Evolutionary conservation across 2,113 vertebrate genomes (phyloP).

Genomic region (Agelaius phoeniceus): DNA sequence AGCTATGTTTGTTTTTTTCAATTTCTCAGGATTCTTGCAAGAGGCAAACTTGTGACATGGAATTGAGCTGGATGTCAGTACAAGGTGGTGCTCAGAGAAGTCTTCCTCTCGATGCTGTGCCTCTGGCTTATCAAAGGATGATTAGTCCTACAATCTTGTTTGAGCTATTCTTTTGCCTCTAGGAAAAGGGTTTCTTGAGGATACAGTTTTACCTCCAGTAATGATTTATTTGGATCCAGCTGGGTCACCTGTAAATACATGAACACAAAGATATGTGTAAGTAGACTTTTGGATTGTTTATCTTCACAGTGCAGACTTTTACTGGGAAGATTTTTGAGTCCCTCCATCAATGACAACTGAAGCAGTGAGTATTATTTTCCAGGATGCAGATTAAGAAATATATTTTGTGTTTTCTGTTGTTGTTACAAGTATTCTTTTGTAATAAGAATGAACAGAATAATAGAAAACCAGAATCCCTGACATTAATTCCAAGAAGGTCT

Average conservation of each 20-base stretch:
- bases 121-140: constrained; percentile 66
- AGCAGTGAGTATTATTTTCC: not conserved
- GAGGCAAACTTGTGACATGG: constrained; percentile 78
- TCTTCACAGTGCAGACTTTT: not conserved
- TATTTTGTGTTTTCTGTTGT: not conserved
- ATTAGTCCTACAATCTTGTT: constrained; percentile 63
- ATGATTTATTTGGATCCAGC: constrained; percentile 89
- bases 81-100: constrained; percentile 65
- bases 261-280: not conserved
- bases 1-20: constrained; percentile 75
- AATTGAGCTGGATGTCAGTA: constrained; percentile 66
- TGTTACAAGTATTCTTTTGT: not conserved
- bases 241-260: constrained; percentile 87
- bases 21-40: constrained; percentile 75
- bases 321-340: not conserved
- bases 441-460: not conserved
- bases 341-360: not conserved
- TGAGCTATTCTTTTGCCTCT: constrained; percentile 91
- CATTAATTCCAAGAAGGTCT: not conserved
- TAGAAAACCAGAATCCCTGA: not conserved
- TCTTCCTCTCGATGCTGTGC: constrained; percentile 64
- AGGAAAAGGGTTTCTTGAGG: constrained; percentile 99
- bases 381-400: not conserved
- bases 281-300: not conserved
- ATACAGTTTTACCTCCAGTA: constrained; percentile 96